Evolutionary conservation across 2,113 vertebrate species (phyloP).

Genomic region (Nerophis ophidion): DNA sequence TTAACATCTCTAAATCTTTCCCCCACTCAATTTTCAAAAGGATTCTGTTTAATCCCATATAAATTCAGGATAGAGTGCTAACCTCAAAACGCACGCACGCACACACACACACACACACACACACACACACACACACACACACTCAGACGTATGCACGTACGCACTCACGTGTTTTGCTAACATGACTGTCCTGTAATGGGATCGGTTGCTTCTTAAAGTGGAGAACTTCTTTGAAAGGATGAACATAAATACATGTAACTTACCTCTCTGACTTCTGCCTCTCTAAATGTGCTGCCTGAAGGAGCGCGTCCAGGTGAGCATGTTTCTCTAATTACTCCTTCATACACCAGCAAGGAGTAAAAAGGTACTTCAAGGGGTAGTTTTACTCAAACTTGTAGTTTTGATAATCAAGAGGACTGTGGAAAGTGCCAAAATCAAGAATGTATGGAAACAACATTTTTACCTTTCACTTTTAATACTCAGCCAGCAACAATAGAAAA

Average conservation of each 20-base stretch:
- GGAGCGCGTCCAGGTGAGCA: slow-evolving; percentile 62
- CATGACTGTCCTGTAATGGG: slow-evolving; percentile 31
- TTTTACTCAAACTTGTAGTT: neutral
- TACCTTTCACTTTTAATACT: no score
- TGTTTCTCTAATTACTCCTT: neutral
- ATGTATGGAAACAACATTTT: no score
- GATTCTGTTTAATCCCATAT: neutral
- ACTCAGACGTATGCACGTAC: neutral
- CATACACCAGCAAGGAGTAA: neutral
- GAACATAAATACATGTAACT: slow-evolving; percentile 11
- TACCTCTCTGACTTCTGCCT: neutral
- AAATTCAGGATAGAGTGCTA: slow-evolving; percentile 10
- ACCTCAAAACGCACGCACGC: slow-evolving; percentile 24
- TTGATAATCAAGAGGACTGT: no score
- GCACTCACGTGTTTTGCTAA: slow-evolving; percentile 3
- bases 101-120: slow-evolving; percentile 23
- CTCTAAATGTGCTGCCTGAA: slow-evolving; percentile 26
- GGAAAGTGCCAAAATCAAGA: neutral
- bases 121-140: slow-evolving; percentile 19
- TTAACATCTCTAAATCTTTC: neutral
- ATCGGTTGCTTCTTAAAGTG: slow-evolving; percentile 42
- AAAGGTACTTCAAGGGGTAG: no score
- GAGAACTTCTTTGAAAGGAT: slow-evolving; percentile 14
- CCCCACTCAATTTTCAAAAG: neutral
- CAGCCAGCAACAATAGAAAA: no score